A percentile compares a stretch with the other conserved stretches of the same genome.
Conservation (phyloP, 2,113 vertebrate species). For the Bagarius yarrelli region DNA sequence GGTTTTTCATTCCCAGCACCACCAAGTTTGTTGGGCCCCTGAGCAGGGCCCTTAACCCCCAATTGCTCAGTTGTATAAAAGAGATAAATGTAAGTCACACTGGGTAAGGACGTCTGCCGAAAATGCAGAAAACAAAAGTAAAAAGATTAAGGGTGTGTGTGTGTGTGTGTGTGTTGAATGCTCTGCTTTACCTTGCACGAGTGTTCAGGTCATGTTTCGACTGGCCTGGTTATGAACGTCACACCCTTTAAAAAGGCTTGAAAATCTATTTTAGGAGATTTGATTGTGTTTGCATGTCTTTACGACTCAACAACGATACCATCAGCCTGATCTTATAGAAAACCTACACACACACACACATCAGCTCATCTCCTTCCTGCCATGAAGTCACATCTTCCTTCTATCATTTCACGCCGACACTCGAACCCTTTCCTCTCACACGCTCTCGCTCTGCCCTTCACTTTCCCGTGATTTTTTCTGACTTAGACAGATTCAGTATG, state of each 20-base stretch:
- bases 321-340: background rate
- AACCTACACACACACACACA: background rate
- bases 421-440: background rate
- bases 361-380: slow-evolving; percentile 2
- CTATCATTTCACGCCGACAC: background rate
- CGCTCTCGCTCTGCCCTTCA: background rate
- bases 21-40: no score
- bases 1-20: no score
- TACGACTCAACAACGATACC: background rate
- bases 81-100: no score
- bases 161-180: background rate
- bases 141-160: background rate
- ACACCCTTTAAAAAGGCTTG: background rate
- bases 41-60: no score
- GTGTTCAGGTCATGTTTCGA: background rate
- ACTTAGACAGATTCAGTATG: background rate
- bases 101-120: no score
- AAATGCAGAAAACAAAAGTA: background rate
- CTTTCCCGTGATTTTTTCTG: background rate
- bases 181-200: background rate
- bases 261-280: background rate
- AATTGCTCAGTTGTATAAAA: no score
- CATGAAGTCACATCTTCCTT: background rate
- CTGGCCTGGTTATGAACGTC: background rate
- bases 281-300: background rate